Conservation (phyloP, 2,888 invertebrate genomes). For the Teinopalpus imperialis region DNA sequence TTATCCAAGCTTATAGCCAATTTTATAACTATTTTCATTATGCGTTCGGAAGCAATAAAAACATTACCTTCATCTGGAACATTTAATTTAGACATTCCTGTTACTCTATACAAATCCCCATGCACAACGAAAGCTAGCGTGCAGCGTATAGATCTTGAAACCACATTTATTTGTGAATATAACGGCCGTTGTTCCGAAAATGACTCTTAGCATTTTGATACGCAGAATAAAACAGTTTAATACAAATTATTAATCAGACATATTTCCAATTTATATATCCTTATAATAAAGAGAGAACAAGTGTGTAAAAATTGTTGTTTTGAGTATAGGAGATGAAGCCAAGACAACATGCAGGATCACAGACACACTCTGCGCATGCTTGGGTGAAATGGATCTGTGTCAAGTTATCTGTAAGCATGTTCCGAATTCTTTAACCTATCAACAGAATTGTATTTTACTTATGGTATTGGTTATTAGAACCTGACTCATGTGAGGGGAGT, state of each 20-base stretch:
- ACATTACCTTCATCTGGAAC: slow-evolving; percentile 70
- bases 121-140: slow-evolving; percentile 82
- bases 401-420: slow-evolving; percentile 66
- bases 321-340: slow-evolving; percentile 72
- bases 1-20: slow-evolving; percentile 74
- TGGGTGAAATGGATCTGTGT: slow-evolving; percentile 67
- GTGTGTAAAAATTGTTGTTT: slow-evolving; percentile 57
- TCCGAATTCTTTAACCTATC: slow-evolving; percentile 40
- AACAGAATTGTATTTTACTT: slow-evolving; percentile 25
- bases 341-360: slow-evolving; percentile 80
- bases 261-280: slow-evolving; percentile 9
- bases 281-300: slow-evolving; percentile 20
- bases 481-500: slow-evolving; percentile 49
- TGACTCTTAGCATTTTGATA: slow-evolving; percentile 48
- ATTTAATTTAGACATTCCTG: slow-evolving; percentile 71
- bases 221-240: slow-evolving; percentile 38
- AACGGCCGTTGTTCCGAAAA: slow-evolving; percentile 52
- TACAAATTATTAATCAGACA: slow-evolving; percentile 6
- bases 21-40: slow-evolving; percentile 57
- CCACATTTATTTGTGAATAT: slow-evolving; percentile 65
- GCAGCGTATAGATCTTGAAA: slow-evolving; percentile 75
- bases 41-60: slow-evolving; percentile 72
- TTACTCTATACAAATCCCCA: slow-evolving; percentile 75
- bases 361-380: slow-evolving; percentile 73
- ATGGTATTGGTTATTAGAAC: slow-evolving; percentile 24